A percentile compares a stretch with the other conserved stretches of the same genome.
Conservation (phyloP, 1,140 invertebrate species). For the Asbolus verrucosus region DNA sequence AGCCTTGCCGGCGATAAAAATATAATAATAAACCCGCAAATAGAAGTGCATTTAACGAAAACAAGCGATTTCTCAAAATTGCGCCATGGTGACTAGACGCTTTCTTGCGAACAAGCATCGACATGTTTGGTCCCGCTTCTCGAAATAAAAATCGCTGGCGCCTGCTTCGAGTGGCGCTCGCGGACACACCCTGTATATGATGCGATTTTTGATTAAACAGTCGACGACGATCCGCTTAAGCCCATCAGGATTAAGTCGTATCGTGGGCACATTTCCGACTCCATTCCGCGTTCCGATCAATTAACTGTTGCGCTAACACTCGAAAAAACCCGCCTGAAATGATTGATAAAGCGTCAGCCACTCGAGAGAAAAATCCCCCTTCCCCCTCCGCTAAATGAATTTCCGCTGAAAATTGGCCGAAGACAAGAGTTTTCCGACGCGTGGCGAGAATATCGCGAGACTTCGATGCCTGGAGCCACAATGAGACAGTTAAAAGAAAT, state of each 20-base stretch:
- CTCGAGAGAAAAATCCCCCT: neutral
- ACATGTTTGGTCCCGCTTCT: neutral
- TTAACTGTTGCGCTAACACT: constrained; percentile 9
- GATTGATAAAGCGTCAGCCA: constrained; percentile 18
- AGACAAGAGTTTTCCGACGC: no score
- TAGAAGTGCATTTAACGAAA: neutral
- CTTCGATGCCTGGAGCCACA: neutral
- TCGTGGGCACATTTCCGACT: neutral
- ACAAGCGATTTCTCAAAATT: constrained; percentile 11
- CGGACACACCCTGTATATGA: no score
- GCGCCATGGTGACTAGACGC: neutral
- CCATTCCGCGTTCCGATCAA: neutral
- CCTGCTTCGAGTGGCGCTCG: neutral
- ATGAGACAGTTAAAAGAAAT: neutral
- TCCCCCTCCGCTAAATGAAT: neutral
- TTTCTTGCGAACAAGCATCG: neutral
- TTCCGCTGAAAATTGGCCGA: no score
- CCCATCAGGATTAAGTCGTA: constrained; percentile 3
- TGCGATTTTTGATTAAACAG: neutral
- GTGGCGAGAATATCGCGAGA: no score
- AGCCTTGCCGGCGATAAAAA: constrained; percentile 16
- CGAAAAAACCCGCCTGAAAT: constrained; percentile 4
- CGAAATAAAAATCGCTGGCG: neutral
- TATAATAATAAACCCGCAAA: constrained; percentile 11
- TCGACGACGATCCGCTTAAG: neutral